Base-by-base conservation (phyloP, 2,888 invertebrate genomes). In the Napeogenes sylphis region DNA sequence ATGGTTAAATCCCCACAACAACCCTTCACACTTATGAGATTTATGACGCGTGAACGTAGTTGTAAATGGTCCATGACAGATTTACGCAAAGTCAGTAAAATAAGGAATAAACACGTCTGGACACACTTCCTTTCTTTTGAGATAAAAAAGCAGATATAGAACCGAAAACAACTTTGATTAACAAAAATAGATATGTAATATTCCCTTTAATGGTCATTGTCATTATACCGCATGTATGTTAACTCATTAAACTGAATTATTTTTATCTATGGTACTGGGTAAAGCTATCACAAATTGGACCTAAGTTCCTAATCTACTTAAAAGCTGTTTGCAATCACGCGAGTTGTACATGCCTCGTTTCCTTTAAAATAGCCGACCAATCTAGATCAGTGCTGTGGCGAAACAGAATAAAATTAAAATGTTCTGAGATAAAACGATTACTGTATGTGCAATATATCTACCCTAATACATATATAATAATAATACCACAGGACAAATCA, bases 41-140 rank as follows among this genome's bases (percentile, higher is more conserved):
- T 83, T 83, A 84, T 82, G 85, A 81, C 76, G 80, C 84, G 85
- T 88, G 84, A 86, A 86, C 85, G 79, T 78, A 76, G 72, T 76
- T 84, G 80, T 81, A 87, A 89, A 90, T 87, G 86, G 75, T 82
- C 87, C 89, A 83, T 85, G 86, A 87, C 85, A 73, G 82, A 77
- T 79, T 85, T 81, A 83, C 81, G 83, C 82, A 75, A 73, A 82
- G 81, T 85, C 85, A 83, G 82, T 79, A 79, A 81, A 85, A 85
- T 85, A 83, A 84, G 51, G 51, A 51, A 30, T 51, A 51, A 51
- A 51, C 30, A 51, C 10, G 47, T 51, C 35, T 51, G 51, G 10
- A 51, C 51, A 51, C 10, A 10, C 10, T 30, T 51, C 10, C 21
- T 30, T 51, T 30, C 21, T 30, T n/a, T 47, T 30, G 4, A 51